Base-by-base conservation (phyloP, 1,140 invertebrate species). In the Penaeus japonicus region DNA sequence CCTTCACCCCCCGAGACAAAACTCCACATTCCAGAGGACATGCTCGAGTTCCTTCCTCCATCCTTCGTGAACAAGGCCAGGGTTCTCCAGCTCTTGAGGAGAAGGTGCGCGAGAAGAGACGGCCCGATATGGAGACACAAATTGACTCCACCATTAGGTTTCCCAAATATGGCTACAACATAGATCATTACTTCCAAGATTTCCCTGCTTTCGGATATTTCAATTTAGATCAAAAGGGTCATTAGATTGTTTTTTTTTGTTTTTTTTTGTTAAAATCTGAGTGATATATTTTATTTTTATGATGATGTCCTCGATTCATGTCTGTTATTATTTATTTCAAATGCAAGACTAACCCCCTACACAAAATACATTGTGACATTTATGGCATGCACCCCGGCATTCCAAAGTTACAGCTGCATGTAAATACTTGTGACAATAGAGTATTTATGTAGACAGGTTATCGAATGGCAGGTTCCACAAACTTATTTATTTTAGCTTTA, bases 121-220 rank as follows among this genome's bases (percentile, higher is more conserved):
- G 85, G 0, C 85, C 78, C 1, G 78, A 87, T 20, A 82, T 87
- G 78, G 85, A 81, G 7, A 32, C 53, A 4, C 5, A 12, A 4
- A 35, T 84, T 7, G 78, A 81, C 39, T 54, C 78, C 24, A 39
- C 53, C 30, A 30, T 70, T 1, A 81, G 22, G 27, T 87, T 87
- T 47, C 85, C 85, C 4, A 87, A 54, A 53, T 75, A 30, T n/a
- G 85, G 85, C 17, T 87, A 82, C 32, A 57, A 87, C 85, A 87
- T 87, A 22, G 85, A 87, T 55, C 57, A 39, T 20, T 87, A 82
- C 27, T 87, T 87, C 62, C 15, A 24, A 10, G 57, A 62, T 39
- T 87, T 87, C 20, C 85, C 85, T 3, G 24, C 22, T 0, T 87
- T 87, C 55, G 85, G 85, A 3, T 87, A 81, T 47, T 87, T 87